Conservation (phyloP, 1,140 invertebrate genomes). For the Ips typographus region DNA sequence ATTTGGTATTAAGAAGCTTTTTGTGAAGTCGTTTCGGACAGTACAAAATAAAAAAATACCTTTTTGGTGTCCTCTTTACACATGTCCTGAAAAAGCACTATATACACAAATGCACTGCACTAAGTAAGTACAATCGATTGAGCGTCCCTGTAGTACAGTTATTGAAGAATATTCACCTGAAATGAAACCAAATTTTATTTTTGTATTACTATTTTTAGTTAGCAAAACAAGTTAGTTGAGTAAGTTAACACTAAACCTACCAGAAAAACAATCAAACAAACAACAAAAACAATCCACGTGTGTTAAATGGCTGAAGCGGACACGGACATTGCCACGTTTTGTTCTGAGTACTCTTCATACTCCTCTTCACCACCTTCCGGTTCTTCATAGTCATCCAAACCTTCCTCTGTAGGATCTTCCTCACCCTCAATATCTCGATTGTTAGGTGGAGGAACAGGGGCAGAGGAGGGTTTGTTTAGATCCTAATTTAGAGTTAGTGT, state of each 20-base stretch:
- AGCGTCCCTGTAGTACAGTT: neutral
- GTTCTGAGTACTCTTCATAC: constrained; percentile 60
- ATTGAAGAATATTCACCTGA: neutral
- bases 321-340: constrained; percentile 48
- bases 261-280: neutral
- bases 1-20: neutral
- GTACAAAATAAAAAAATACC: neutral
- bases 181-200: neutral
- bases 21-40: neutral
- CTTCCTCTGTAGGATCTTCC: constrained; percentile 52
- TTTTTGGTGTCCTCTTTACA: neutral
- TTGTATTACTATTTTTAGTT: neutral
- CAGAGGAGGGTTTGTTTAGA: constrained; percentile 42
- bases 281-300: neutral
- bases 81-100: neutral
- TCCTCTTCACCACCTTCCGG: constrained; percentile 53
- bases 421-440: constrained; percentile 49
- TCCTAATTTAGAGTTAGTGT: constrained; percentile 43
- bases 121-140: constrained; percentile 20
- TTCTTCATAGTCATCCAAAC: constrained; percentile 55
- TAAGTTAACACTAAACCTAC: neutral
- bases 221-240: neutral
- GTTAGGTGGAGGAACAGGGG: constrained; percentile 45
- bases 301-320: constrained; percentile 48
- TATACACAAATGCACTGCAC: constrained; percentile 24